A percentile compares a stretch with the other conserved stretches of the same genome.
phyloP scores from a whole-genome alignment of 1,140 invertebrate species.

The Megathymus violae region DNA sequence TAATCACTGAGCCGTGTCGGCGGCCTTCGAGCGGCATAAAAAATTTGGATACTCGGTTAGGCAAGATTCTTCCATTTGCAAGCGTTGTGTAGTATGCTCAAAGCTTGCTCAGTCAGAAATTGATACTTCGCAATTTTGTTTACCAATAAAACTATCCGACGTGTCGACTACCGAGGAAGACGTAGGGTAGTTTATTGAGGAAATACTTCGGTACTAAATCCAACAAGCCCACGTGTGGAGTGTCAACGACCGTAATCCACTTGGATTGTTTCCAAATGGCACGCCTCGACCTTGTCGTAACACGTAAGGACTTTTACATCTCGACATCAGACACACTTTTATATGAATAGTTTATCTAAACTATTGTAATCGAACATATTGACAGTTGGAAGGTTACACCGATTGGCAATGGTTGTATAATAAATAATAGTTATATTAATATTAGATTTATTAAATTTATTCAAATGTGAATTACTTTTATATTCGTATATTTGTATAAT shows the following conservation, averaged over 20 bases:
- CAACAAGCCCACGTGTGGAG: slow-evolving; percentile 15
- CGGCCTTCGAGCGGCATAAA: too few species aligned
- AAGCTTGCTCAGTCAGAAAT: too few species aligned
- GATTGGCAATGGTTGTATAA: neutral
- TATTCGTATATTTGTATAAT: too few species aligned
- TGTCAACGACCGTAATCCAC: slow-evolving; percentile 29
- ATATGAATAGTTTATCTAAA: slow-evolving; percentile 7
- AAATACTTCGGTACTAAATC: neutral
- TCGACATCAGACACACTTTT: neutral
- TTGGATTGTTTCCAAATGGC: slow-evolving; percentile 28
- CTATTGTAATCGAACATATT: slow-evolving; percentile 1
- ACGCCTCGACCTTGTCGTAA: slow-evolving; percentile 15
- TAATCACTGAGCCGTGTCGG: too few species aligned
- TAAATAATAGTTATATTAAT: neutral
- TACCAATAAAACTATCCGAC: slow-evolving; percentile 2
- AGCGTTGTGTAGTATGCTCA: too few species aligned
- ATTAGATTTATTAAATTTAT: neutral
- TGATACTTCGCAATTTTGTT: too few species aligned
- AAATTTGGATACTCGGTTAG: too few species aligned
- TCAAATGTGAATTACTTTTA: neutral
- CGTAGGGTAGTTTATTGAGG: neutral
- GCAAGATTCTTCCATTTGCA: too few species aligned
- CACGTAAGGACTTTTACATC: slow-evolving; percentile 17
- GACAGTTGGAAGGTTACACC: neutral
- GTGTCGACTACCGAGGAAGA: neutral